These are phyloP conservation scores for Donacobius atricapilla DNA, from an alignment of 2,113 vertebrate genomes.

Conservation along the genomic window DNA sequence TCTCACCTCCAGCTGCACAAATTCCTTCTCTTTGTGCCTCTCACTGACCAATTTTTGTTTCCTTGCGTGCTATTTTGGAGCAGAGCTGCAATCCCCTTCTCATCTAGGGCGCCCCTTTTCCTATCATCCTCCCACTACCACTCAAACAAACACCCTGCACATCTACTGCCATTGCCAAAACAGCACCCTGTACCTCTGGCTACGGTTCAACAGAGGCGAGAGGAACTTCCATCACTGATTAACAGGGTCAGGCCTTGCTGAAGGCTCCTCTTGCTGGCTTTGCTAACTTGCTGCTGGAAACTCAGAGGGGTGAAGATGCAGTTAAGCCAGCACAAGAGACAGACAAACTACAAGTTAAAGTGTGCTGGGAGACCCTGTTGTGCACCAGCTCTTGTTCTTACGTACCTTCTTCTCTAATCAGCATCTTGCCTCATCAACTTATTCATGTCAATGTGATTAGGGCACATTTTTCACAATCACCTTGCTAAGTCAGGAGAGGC, in stretches of 20 bases:
- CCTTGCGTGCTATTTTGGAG: background rate
- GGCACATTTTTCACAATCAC: background rate
- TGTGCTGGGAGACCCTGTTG: background rate
- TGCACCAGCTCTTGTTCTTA: background rate
- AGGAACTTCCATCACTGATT: background rate
- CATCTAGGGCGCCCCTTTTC: background rate
- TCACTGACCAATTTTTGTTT: background rate
- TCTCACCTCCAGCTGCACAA: background rate
- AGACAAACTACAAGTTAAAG: background rate
- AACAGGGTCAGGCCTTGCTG: background rate
- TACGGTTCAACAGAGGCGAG: background rate
- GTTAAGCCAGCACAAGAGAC: background rate
- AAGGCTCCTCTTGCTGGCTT: background rate
- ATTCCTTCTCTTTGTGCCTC: background rate
- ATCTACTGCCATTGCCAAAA: background rate
- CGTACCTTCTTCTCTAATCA: background rate
- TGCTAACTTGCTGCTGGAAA: constrained; percentile 1
- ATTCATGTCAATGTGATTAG: background rate
- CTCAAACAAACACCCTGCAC: background rate
- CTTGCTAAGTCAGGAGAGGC: background rate
- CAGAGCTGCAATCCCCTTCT: background rate
- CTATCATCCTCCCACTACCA: background rate
- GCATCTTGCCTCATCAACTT: background rate
- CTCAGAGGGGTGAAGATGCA: background rate
- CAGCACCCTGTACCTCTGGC: background rate